Percentiles rank a stretch among this genome's conserved stretches.
Conservation (phyloP, 2,888 invertebrate genomes). For the Crepidodera aurea region DNA sequence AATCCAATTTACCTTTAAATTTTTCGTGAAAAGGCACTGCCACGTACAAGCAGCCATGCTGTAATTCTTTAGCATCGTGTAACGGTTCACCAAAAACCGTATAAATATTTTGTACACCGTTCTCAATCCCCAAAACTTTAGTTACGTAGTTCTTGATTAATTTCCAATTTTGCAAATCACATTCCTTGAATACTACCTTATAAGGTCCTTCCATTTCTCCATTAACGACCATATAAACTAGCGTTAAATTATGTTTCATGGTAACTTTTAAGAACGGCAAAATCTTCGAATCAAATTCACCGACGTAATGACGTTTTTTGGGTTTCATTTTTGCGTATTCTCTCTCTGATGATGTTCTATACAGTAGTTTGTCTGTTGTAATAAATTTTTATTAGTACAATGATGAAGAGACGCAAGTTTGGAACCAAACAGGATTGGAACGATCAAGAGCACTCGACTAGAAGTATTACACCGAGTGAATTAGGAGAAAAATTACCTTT, state of each 20-base stretch:
- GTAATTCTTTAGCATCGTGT: not conserved
- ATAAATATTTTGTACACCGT: not conserved
- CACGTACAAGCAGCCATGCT: constrained; percentile 7
- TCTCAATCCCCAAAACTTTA: not conserved
- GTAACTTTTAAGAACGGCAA: not conserved
- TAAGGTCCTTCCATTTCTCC: not conserved
- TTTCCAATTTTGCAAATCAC: not conserved
- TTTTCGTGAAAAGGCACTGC: constrained; percentile 16
- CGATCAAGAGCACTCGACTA: no score
- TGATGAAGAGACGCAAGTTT: no score
- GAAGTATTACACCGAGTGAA: no score
- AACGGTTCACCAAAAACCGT: not conserved
- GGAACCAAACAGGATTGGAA: no score
- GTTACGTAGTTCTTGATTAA: not conserved
- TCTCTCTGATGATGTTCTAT: not conserved
- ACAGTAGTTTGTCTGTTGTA: not conserved
- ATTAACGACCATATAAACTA: not conserved
- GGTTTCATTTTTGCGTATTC: not conserved
- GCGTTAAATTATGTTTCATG: not conserved
- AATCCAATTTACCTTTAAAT: constrained; percentile 13
- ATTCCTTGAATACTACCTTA: not conserved
- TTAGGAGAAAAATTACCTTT: no score
- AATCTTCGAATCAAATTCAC: not conserved
- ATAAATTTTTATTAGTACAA: not conserved
- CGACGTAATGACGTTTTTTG: not conserved